Evolutionary conservation across 2,797 vertebrate species (phyloP).

Genomic region (Sciurus carolinensis): DNA sequence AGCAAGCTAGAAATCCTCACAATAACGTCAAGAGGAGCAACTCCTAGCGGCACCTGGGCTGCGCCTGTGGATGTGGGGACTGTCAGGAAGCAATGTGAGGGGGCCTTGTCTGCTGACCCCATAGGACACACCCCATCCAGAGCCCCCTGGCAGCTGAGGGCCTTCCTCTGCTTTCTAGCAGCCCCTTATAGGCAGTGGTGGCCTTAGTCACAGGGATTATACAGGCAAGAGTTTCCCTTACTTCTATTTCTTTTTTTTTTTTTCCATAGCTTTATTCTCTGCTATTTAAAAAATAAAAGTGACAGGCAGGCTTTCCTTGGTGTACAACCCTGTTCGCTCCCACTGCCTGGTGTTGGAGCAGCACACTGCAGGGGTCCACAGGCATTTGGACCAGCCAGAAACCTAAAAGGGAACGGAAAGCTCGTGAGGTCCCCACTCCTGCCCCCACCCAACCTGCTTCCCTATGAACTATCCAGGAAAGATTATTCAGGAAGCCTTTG

Average conservation of each 20-base stretch:
- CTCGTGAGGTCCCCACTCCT: background rate
- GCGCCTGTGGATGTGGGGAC: background rate
- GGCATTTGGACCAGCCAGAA: background rate
- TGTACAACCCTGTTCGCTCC: background rate
- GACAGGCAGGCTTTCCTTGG: background rate
- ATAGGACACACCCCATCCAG: fast-evolving
- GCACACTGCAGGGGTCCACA: background rate
- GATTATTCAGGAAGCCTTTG: background rate
- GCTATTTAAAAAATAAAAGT: slow-evolving; percentile 27
- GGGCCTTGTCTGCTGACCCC: background rate
- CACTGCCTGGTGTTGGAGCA: background rate
- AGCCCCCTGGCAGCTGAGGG: background rate
- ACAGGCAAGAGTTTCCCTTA: slow-evolving; percentile 62
- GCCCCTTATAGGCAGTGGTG: background rate
- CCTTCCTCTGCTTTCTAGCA: slow-evolving; percentile 21
- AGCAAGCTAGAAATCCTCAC: background rate
- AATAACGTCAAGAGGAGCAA: background rate
- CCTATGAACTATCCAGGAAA: background rate
- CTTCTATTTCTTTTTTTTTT: background rate
- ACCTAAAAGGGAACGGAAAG: background rate
- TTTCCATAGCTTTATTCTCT: slow-evolving; percentile 25
- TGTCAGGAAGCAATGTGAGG: background rate
- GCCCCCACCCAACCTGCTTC: background rate
- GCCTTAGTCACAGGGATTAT: background rate
- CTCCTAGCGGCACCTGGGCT: background rate